Evolutionary conservation across 2,113 vertebrate species (phyloP).

Genomic region (Chrysochloris asiatica): DNA sequence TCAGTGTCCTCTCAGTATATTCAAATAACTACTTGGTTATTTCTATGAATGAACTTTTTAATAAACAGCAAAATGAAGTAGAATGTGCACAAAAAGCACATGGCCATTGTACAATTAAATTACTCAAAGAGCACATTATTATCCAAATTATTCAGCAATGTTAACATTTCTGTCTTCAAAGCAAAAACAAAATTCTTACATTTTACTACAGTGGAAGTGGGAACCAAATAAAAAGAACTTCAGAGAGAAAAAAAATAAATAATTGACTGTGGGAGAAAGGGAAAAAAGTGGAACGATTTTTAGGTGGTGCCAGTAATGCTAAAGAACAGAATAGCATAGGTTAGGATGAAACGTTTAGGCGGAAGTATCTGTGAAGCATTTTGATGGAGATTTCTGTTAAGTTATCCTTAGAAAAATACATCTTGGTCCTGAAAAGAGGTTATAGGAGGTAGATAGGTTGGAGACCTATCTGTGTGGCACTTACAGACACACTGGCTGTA

Average conservation of each 20-base stretch:
- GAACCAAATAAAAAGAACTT: neutral
- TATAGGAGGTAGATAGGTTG: too few relatives aligned
- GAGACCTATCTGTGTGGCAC: neutral
- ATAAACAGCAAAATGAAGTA: neutral
- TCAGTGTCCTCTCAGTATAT: neutral
- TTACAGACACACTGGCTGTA: neutral
- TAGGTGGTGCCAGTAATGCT: neutral
- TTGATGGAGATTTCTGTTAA: constrained; percentile 37
- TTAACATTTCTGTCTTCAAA: neutral
- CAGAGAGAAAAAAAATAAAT: too few relatives aligned
- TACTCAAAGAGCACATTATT: neutral
- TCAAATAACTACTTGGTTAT: neutral
- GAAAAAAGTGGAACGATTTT: neutral
- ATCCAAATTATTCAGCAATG: neutral
- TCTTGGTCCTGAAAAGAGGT: constrained; percentile 29
- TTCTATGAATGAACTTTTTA: neutral
- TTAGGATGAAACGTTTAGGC: neutral
- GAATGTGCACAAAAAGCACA: neutral
- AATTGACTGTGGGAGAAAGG: too few relatives aligned
- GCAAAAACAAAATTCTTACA: neutral
- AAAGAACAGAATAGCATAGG: too few relatives aligned
- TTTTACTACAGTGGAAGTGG: neutral
- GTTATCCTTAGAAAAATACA: constrained; percentile 39
- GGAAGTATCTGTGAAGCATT: constrained; percentile 33
- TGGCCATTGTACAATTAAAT: neutral